Percentiles rank a stretch among this genome's conserved stretches.
Conservation (phyloP, 2,888 invertebrate species). For the Hymenopus coronatus region DNA sequence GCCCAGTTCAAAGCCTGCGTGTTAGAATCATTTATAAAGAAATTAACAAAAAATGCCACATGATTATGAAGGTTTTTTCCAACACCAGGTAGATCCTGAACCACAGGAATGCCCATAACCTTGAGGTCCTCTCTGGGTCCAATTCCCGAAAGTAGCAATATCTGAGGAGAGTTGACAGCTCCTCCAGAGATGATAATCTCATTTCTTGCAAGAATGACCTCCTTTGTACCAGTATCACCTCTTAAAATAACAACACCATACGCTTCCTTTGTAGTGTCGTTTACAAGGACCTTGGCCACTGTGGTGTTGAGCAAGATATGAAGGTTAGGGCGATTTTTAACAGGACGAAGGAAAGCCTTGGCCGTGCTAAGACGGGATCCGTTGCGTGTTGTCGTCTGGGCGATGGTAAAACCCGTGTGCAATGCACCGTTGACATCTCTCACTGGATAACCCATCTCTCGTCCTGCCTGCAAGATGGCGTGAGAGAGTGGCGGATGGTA, state of each 20-base stretch:
- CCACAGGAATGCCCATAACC: constrained; percentile 57
- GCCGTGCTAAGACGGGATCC: constrained; percentile 81
- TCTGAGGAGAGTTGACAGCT: constrained; percentile 90
- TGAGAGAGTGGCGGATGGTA: constrained; percentile 81
- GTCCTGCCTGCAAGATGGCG: constrained; percentile 58
- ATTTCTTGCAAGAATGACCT: constrained; percentile 45
- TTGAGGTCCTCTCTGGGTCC: constrained; percentile 72
- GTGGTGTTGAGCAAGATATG: constrained; percentile 83
- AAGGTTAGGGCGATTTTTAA: constrained; percentile 69
- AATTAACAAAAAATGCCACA: constrained; percentile 75
- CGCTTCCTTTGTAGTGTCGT: constrained; percentile 61
- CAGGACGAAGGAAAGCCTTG: constrained; percentile 78
- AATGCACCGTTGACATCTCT: constrained; percentile 79
- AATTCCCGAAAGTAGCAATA: constrained; percentile 86
- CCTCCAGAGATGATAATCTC: constrained; percentile 55
- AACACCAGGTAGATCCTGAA: constrained; percentile 75
- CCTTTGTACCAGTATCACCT: constrained; percentile 47
- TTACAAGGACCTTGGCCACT: constrained; percentile 64
- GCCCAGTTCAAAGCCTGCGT: constrained; percentile 87
- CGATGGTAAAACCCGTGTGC: constrained; percentile 82
- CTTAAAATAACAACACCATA: constrained; percentile 70
- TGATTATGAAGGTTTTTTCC: constrained; percentile 85
- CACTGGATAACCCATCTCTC: constrained; percentile 57
- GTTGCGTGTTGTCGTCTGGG: constrained; percentile 83
- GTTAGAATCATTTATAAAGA: constrained; percentile 79